These are phyloP conservation scores for Callipepla squamata DNA, from an alignment of 2,113 vertebrate species.

Conservation along the genomic window DNA sequence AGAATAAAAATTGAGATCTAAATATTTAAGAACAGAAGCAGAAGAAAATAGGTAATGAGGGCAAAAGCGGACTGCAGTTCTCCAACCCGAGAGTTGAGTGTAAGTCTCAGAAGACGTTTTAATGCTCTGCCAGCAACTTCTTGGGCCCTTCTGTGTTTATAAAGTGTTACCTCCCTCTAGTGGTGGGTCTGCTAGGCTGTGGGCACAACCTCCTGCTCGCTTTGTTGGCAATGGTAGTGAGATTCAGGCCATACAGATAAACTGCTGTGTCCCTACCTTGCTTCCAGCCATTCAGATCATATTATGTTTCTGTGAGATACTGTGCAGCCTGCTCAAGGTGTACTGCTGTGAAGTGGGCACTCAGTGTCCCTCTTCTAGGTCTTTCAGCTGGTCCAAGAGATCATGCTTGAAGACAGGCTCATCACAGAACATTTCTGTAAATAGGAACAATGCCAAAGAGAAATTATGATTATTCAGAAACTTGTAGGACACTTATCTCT, in stretches of 20 bases:
- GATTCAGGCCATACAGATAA: not conserved
- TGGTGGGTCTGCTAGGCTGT: not conserved
- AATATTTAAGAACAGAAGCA: not conserved
- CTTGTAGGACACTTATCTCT: not conserved
- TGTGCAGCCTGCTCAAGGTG: not conserved
- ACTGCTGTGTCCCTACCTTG: not conserved
- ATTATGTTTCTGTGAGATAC: not conserved
- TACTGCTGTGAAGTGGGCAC: not conserved
- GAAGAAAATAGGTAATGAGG: not conserved
- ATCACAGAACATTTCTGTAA: not conserved
- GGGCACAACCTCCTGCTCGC: not conserved
- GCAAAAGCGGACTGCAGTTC: not conserved
- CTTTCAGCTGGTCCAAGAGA: not conserved
- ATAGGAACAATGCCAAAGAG: not conserved
- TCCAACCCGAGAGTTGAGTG: not conserved
- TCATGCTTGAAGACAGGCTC: not conserved
- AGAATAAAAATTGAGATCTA: not conserved
- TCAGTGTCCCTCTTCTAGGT: not conserved
- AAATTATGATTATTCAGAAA: not conserved
- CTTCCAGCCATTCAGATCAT: not conserved
- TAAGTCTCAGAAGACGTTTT: not conserved
- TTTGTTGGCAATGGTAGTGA: not conserved
- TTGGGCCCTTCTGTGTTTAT: not conserved
- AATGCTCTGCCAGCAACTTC: fast-evolving
- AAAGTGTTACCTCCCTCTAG: conserved; percentile 58